phyloP scores from a whole-genome alignment of 2,797 vertebrate species.

The Amphiprion clarkii region DNA sequence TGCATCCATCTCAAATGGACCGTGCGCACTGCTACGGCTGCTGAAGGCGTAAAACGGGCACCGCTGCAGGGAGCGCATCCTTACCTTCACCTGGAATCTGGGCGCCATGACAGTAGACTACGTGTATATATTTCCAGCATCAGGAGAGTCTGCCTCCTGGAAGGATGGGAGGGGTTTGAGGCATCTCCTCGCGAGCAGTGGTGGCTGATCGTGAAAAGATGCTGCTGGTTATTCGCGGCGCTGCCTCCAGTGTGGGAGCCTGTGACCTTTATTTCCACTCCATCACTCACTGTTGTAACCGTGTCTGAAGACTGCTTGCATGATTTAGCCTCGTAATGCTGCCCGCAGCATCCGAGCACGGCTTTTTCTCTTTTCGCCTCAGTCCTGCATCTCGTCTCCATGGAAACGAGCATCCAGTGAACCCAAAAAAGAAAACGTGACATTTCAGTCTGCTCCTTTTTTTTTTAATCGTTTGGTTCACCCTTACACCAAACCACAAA shows the following conservation, averaged over 20 bases:
- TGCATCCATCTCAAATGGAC: background rate
- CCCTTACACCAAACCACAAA: background rate
- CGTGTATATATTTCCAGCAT: slow-evolving; percentile 50
- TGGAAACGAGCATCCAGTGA: slow-evolving; percentile 77
- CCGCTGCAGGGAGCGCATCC: slow-evolving; percentile 65
- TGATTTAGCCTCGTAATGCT: slow-evolving; percentile 16
- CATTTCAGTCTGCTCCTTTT: background rate
- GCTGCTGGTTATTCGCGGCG: background rate
- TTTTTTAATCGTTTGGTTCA: background rate
- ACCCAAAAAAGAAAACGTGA: slow-evolving; percentile 38
- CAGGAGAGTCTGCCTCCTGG: slow-evolving; percentile 18
- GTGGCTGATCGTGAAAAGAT: slow-evolving; percentile 6
- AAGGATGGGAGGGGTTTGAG: slow-evolving; percentile 63
- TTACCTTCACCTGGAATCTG: slow-evolving; percentile 88
- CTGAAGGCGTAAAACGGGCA: slow-evolving; percentile 42
- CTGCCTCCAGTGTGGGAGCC: background rate
- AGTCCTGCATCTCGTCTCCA: slow-evolving; percentile 81
- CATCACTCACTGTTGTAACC: slow-evolving; percentile 4
- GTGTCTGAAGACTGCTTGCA: background rate
- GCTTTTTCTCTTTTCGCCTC: background rate
- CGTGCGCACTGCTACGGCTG: slow-evolving; percentile 34
- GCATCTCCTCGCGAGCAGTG: slow-evolving; percentile 18
- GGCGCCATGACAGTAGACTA: slow-evolving; percentile 85
- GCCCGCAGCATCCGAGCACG: slow-evolving; percentile 28
- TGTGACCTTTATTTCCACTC: background rate